Evolutionary conservation across 2,888 invertebrate species (phyloP), one percentile per base, ranked within the genome.

Genomic region (Mimas tiliae): DNA sequence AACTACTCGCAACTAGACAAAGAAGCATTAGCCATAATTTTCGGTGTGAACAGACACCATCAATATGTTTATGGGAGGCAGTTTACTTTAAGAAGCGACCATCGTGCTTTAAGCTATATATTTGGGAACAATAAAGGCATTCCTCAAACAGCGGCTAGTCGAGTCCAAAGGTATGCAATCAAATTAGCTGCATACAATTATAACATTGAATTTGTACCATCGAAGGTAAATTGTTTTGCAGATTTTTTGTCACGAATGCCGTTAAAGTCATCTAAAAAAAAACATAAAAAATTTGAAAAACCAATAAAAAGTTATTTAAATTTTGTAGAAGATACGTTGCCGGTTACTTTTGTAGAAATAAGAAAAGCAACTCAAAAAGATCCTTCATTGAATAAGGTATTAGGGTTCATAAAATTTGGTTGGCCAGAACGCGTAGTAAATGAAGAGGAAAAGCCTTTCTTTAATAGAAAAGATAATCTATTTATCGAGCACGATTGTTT

Each of bases 21-120:
- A 9, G 66, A 69, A 14, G 63, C 68, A 7, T 51, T 67, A 12
- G 67, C 67, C 0, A 67, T 68, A 4, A 8, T 68, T 6, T 67
- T 53, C 16, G 69, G 69, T 6, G 14, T 68, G 42, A 47, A 21
- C 0, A 70, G 67, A 58, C 68, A 47, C 14, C 66, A 65, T 33
- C 68, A 68, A 12, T 67, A 27, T 68, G 62, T 64, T 21, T 68
- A 19, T 16, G 65, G 16, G 42, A 52, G 21, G 45, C n/a, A 48
- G 0, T 48, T 48, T 16, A 6, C n/a, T 1, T n/a, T 48, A n/a
- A 48, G 48, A n/a, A 48, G 48, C n/a, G 48, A 48, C n/a, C 48
- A n/a, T 16, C 48, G 48, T 3, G n/a, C 48, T 6, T n/a, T n/a
- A n/a, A 48, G 48, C n/a, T 48, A n/a, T 7, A 48, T n/a, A 3